Percentiles rank a stretch among this genome's conserved stretches.
phyloP scores from a whole-genome alignment of 2,888 invertebrate species.

The Endomychus coccineus region DNA sequence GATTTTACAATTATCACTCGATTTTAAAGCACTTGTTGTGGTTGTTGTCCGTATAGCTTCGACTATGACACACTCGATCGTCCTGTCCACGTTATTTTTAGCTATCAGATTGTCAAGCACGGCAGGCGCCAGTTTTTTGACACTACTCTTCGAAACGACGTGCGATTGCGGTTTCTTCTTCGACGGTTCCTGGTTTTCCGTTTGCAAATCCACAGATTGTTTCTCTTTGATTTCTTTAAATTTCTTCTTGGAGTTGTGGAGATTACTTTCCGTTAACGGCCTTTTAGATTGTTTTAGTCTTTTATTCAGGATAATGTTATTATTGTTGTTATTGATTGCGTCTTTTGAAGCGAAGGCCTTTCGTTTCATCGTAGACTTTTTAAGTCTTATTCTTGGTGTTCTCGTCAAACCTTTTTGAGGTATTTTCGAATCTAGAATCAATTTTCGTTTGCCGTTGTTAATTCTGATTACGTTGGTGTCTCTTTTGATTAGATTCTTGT shows the following conservation, averaged over 20 bases:
- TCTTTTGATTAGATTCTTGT: constrained; percentile 45
- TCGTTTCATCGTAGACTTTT: constrained; percentile 32
- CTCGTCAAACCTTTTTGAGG: constrained; percentile 14
- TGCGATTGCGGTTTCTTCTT: constrained; percentile 5
- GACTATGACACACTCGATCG: constrained; percentile 43
- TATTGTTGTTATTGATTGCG: constrained; percentile 4
- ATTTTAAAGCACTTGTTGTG: constrained; percentile 38
- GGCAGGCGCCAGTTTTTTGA: constrained; percentile 28
- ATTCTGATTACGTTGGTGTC: constrained; percentile 40
- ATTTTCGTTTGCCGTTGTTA: constrained; percentile 44
- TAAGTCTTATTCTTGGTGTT: constrained; percentile 17
- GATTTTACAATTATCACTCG: constrained; percentile 45
- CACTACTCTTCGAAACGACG: no score
- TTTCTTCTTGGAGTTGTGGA: constrained; percentile 24
- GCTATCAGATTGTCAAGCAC: constrained; percentile 51
- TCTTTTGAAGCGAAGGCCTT: constrained; percentile 24
- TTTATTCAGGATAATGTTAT: no score
- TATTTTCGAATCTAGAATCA: constrained; percentile 30
- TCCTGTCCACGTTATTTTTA: constrained; percentile 53
- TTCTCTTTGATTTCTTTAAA: constrained; percentile 22
- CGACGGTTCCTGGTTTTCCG: not conserved
- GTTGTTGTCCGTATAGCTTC: constrained; percentile 29
- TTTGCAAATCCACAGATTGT: no score
- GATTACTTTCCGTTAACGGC: no score
- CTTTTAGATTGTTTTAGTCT: constrained; percentile 6